Evolutionary conservation across 2,113 vertebrate species (phyloP).

Genomic region (Hassar affinis): DNA sequence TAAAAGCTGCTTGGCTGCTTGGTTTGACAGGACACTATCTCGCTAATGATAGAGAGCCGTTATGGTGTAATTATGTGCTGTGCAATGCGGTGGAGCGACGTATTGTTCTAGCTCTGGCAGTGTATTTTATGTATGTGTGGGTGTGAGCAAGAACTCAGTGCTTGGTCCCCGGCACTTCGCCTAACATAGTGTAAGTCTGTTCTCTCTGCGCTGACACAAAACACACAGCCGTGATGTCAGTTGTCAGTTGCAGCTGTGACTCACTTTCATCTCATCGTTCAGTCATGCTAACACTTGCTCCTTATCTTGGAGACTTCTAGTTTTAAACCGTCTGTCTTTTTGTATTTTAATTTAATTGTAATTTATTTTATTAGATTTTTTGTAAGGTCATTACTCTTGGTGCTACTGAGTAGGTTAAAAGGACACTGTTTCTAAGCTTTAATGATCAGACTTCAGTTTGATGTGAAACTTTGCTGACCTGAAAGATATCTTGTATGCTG

Average conservation of each 20-base stretch:
- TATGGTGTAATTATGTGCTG: slow-evolving; percentile 41
- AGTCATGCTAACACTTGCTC: slow-evolving; percentile 17
- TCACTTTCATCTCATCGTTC: slow-evolving; percentile 32
- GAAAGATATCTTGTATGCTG: not conserved
- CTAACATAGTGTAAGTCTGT: slow-evolving; percentile 7
- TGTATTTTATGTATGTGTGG: slow-evolving; percentile 9
- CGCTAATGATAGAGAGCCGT: slow-evolving; percentile 43
- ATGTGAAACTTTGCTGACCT: not conserved
- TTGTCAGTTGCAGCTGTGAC: not conserved
- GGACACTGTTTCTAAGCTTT: not conserved
- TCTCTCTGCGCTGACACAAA: slow-evolving; percentile 41
- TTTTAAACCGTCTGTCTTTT: slow-evolving; percentile 12
- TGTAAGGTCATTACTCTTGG: slow-evolving; percentile 6
- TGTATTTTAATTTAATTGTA: not conserved
- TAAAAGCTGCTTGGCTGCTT: not conserved
- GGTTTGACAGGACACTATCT: slow-evolving; percentile 13
- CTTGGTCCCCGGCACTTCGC: not conserved
- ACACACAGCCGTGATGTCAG: slow-evolving; percentile 10
- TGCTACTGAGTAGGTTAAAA: not conserved
- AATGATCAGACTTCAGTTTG: not conserved
- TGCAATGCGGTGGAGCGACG: slow-evolving; percentile 22
- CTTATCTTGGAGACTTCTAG: not conserved
- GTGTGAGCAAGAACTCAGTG: not conserved
- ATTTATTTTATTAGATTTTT: not conserved
- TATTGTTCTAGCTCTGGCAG: slow-evolving; percentile 34